Evolutionary conservation across 2,797 vertebrate species (phyloP).

Genomic region (Morelia viridis): DNA sequence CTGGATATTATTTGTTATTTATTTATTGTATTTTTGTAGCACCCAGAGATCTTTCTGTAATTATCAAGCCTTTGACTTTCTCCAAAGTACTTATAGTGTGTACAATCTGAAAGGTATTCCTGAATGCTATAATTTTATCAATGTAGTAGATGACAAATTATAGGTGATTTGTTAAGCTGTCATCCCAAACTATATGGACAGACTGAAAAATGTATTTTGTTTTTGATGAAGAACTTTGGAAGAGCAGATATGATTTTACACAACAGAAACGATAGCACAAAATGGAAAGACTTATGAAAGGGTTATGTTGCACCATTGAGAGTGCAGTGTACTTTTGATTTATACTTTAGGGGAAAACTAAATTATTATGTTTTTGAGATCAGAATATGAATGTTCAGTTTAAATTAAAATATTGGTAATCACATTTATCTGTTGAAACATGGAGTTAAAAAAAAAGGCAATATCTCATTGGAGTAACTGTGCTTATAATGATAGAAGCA

Average conservation of each 20-base stretch:
- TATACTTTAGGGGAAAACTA: not conserved
- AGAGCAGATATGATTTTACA: not conserved
- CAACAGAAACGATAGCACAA: not conserved
- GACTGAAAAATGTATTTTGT: not conserved
- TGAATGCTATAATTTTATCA: not conserved
- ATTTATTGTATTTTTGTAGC: not conserved
- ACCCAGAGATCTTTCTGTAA: not conserved
- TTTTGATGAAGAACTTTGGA: not conserved
- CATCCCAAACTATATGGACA: not conserved
- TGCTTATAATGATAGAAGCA: not conserved
- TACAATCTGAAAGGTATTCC: not conserved
- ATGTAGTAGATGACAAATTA: not conserved
- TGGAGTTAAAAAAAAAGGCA: not conserved
- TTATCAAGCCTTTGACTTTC: not conserved
- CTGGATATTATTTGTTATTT: not conserved
- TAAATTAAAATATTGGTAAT: not conserved
- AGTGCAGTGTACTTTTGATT: not conserved
- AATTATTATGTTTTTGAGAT: not conserved
- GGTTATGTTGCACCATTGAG: not conserved
- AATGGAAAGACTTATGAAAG: not conserved
- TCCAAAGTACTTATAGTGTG: not conserved
- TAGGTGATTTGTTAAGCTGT: not conserved
- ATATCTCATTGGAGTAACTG: not conserved
- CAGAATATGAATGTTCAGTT: not conserved
- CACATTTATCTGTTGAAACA: not conserved